A percentile compares a stretch with the other conserved stretches of the same genome.
Evolutionary conservation across 2,888 invertebrate species (phyloP).

Genomic region (Folsomia candida): DNA sequence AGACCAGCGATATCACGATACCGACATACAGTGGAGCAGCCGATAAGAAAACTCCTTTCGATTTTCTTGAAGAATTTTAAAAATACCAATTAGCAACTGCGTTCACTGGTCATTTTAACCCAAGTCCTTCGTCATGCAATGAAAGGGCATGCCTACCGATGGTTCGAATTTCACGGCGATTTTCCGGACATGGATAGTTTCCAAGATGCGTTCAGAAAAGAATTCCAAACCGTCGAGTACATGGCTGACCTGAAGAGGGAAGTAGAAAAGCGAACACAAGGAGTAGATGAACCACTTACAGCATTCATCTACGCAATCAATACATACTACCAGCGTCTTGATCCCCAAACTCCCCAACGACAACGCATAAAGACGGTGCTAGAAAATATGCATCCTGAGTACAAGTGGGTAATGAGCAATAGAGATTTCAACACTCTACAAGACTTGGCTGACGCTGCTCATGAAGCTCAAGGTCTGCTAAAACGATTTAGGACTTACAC

Average conservation of each 20-base stretch:
- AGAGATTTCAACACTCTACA: neutral
- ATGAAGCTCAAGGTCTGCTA: slow-evolving; percentile 8
- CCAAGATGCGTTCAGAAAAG: neutral
- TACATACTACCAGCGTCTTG: slow-evolving; percentile 1
- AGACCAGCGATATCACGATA: slow-evolving; percentile 3
- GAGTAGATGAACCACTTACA: slow-evolving; percentile 10
- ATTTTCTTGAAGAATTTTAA: slow-evolving; percentile 3
- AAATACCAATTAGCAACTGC: slow-evolving; percentile 4
- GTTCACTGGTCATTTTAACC: neutral
- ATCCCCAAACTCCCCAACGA: neutral
- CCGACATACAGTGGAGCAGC: slow-evolving; percentile 6
- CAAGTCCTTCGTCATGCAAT: slow-evolving; percentile 2
- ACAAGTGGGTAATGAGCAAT: neutral
- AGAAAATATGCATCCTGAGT: slow-evolving; percentile 16
- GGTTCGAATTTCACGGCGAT: slow-evolving; percentile 7
- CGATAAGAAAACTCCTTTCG: neutral
- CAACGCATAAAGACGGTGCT: neutral
- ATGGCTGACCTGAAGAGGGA: slow-evolving; percentile 6
- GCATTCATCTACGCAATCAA: slow-evolving; percentile 12
- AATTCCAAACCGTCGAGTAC: slow-evolving; percentile 17
- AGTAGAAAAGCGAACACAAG: slow-evolving; percentile 16
- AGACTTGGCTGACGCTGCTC: slow-evolving; percentile 11
- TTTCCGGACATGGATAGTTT: slow-evolving; percentile 10
- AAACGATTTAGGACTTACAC: neutral
- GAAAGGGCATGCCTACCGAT: slow-evolving; percentile 5